A percentile compares a stretch with the other conserved stretches of the same genome.
Conservation (phyloP, 1,140 invertebrate genomes). For the Geopemphigus sp. region DNA sequence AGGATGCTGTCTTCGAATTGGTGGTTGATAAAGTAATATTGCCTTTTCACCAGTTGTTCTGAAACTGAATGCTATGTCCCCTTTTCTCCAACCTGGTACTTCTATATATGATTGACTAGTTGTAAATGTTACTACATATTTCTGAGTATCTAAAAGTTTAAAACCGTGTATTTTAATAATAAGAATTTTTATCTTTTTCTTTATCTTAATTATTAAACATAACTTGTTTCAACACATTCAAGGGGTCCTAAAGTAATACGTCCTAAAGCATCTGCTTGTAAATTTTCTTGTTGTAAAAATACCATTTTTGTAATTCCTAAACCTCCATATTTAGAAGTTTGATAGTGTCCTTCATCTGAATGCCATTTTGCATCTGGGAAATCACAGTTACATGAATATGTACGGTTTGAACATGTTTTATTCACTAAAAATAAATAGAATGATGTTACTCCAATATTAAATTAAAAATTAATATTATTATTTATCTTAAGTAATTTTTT, state of each 20-base stretch:
- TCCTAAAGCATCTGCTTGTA: constrained; percentile 76
- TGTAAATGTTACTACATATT: constrained; percentile 90
- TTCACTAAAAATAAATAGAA: constrained; percentile 60
- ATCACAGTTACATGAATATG: constrained; percentile 80
- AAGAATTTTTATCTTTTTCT: background rate
- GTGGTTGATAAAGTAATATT: constrained; percentile 85
- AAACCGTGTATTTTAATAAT: background rate
- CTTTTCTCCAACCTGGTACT: constrained; percentile 86
- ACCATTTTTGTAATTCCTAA: constrained; percentile 87
- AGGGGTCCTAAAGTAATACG: constrained; percentile 84
- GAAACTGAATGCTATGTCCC: constrained; percentile 89
- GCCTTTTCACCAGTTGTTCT: constrained; percentile 85
- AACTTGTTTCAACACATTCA: constrained; percentile 92
- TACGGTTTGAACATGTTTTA: constrained; percentile 74
- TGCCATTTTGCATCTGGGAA: constrained; percentile 80
- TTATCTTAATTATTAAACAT: constrained; percentile 52
- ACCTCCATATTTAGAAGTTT: constrained; percentile 64
- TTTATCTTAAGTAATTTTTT: too few species aligned
- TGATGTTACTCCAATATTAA: background rate
- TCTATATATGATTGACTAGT: constrained; percentile 88
- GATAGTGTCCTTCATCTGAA: constrained; percentile 82
- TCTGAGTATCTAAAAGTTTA: constrained; percentile 74
- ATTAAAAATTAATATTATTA: background rate
- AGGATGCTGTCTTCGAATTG: constrained; percentile 81
- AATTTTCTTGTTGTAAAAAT: constrained; percentile 80